Evolutionary conservation across 1,140 invertebrate genomes (phyloP).

Genomic region (Zaprionus vittiger): DNA sequence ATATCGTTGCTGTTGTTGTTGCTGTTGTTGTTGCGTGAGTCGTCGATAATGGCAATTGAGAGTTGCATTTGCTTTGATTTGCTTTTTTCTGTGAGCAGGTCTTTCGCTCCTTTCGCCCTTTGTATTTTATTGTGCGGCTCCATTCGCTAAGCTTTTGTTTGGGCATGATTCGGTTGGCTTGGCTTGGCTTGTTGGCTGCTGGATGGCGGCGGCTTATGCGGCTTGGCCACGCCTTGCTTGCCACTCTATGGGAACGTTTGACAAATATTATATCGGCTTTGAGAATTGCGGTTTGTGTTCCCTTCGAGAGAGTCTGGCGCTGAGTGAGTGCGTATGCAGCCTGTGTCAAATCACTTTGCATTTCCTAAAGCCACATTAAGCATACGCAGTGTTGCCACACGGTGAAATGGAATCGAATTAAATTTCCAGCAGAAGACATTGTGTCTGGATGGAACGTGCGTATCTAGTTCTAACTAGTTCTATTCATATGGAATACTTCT

Average conservation of each 20-base stretch:
- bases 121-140: conserved; percentile 42
- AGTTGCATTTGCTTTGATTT: conserved; percentile 79
- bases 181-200: conserved; percentile 42
- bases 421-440: conserved; percentile 1
- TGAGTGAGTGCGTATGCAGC: conserved; percentile 46
- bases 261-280: conserved; percentile 77
- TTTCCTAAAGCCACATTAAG: conserved; percentile 63
- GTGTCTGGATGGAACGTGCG: neutral
- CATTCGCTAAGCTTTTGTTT: conserved; percentile 74
- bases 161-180: conserved; percentile 51
- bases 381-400: conserved; percentile 63
- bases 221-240: conserved; percentile 44
- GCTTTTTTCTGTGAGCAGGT: conserved; percentile 43
- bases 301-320: conserved; percentile 8
- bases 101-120: neutral
- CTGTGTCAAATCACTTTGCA: conserved; percentile 76
- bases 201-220: conserved; percentile 58
- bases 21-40: conserved; percentile 33
- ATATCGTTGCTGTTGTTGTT: conserved; percentile 28
- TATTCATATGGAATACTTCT: neutral
- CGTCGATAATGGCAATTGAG: conserved; percentile 76
- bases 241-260: conserved; percentile 56
- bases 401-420: conserved; percentile 19
- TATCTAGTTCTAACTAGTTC: neutral
- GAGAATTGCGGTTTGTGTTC: conserved; percentile 75